These are phyloP conservation scores for Piscicola geometra DNA, from an alignment of 2,888 invertebrate species.

Conservation along the genomic window DNA sequence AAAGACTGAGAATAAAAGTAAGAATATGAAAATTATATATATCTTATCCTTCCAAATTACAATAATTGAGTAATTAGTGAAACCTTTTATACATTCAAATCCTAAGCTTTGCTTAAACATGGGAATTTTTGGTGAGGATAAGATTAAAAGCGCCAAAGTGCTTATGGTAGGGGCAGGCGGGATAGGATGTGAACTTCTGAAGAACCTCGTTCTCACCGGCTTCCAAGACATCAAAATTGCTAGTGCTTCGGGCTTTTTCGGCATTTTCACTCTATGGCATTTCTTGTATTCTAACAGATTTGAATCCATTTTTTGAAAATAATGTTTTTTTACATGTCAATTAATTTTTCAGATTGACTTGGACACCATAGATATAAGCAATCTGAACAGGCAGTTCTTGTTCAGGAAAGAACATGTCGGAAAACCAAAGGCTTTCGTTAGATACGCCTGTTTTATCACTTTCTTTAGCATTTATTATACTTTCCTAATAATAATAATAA, in stretches of 20 bases:
- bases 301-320: neutral
- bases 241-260: too few species aligned
- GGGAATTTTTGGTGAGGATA: conserved; percentile 17
- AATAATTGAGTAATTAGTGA: too few species aligned
- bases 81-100: too few species aligned
- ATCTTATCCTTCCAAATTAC: too few species aligned
- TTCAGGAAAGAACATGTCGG: conserved; percentile 97
- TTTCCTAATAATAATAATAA: neutral
- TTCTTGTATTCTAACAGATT: neutral
- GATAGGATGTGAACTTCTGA: conserved; percentile 96
- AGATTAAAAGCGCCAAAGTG: conserved; percentile 42
- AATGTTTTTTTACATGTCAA: neutral
- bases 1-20: too few species aligned
- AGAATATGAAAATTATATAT: too few species aligned
- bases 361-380: conserved; percentile 98
- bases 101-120: too few species aligned
- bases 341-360: conserved; percentile 78
- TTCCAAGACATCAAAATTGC: conserved; percentile 90
- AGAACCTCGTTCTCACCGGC: conserved; percentile 90
- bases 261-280: too few species aligned
- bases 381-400: conserved; percentile 95
- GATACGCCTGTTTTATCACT: neutral
- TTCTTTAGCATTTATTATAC: neutral
- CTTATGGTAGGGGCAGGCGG: conserved; percentile 82
- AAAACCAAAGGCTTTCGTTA: conserved; percentile 76